These are phyloP conservation scores for Apotomis turbidana DNA, from an alignment of 2,888 invertebrate species.

Conservation along the genomic window DNA sequence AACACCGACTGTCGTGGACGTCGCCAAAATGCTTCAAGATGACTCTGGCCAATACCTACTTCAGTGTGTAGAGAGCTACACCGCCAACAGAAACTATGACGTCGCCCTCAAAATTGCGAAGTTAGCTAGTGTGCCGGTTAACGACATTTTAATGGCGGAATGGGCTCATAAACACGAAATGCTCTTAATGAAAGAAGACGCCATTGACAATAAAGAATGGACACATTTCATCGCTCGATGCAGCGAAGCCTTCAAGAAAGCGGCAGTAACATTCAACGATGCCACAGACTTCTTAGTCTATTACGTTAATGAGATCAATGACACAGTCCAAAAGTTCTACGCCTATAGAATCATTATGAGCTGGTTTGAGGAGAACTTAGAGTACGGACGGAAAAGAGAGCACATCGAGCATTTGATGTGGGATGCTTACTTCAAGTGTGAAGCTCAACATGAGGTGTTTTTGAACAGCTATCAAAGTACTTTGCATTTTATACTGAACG, in stretches of 20 bases:
- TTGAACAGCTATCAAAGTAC: slow-evolving; percentile 69
- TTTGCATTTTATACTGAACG: slow-evolving; percentile 66
- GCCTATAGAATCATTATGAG: slow-evolving; percentile 75
- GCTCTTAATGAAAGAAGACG: slow-evolving; percentile 60
- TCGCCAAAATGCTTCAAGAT: slow-evolving; percentile 74
- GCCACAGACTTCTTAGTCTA: slow-evolving; percentile 86
- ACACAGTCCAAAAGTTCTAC: slow-evolving; percentile 79
- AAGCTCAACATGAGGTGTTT: slow-evolving; percentile 58
- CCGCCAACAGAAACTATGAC: slow-evolving; percentile 77
- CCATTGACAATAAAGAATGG: slow-evolving; percentile 66
- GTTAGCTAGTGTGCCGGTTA: slow-evolving; percentile 73
- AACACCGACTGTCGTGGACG: slow-evolving; percentile 80
- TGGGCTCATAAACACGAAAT: slow-evolving; percentile 81
- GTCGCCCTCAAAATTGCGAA: slow-evolving; percentile 84
- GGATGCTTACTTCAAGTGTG: slow-evolving; percentile 70
- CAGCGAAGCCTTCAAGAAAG: slow-evolving; percentile 84
- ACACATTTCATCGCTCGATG: slow-evolving; percentile 84
- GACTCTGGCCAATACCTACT: slow-evolving; percentile 75
- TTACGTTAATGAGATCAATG: slow-evolving; percentile 77
- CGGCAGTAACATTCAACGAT: slow-evolving; percentile 84
- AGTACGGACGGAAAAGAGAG: slow-evolving; percentile 69
- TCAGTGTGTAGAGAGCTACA: slow-evolving; percentile 81
- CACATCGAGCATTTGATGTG: slow-evolving; percentile 79
- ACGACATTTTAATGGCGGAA: slow-evolving; percentile 81
- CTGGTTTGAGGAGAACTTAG: slow-evolving; percentile 75